Evolutionary conservation across 2,113 vertebrate genomes (phyloP).

Genomic region (Passer domesticus): DNA sequence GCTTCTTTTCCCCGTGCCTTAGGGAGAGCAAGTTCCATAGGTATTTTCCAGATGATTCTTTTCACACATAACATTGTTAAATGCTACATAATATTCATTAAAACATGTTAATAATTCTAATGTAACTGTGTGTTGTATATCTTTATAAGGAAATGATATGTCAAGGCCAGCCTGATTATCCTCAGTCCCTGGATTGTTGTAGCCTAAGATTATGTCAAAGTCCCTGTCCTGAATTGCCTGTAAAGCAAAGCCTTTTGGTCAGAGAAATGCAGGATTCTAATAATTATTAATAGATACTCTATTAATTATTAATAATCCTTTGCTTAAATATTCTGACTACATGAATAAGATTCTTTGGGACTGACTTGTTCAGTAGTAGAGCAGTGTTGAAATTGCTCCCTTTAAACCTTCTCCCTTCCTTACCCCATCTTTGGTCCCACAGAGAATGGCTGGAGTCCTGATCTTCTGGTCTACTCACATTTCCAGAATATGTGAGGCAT

Average conservation of each 20-base stretch:
- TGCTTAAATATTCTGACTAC: not conserved
- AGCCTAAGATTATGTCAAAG: not conserved
- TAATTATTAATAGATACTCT: not conserved
- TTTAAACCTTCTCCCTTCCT: not conserved
- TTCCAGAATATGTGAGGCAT: not conserved
- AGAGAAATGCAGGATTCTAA: not conserved
- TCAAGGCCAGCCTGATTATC: not conserved
- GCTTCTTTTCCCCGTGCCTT: not conserved
- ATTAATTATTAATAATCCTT: not conserved
- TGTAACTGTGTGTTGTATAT: not conserved
- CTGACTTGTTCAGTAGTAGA: not conserved
- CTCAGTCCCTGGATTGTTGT: not conserved
- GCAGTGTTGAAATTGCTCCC: not conserved
- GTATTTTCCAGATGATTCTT: not conserved
- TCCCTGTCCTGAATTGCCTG: not conserved
- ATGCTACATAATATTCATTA: not conserved
- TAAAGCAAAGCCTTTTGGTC: not conserved
- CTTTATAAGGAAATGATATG: not conserved
- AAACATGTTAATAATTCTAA: not conserved
- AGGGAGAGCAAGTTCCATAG: not conserved
- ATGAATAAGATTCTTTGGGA: not conserved
- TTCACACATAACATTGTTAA: not conserved
- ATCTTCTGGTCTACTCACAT: not conserved
- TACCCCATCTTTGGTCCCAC: not conserved
- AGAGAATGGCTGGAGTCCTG: not conserved